Evolutionary conservation across 2,888 invertebrate genomes (phyloP).

Genomic region (Eupelmus urozonus): DNA sequence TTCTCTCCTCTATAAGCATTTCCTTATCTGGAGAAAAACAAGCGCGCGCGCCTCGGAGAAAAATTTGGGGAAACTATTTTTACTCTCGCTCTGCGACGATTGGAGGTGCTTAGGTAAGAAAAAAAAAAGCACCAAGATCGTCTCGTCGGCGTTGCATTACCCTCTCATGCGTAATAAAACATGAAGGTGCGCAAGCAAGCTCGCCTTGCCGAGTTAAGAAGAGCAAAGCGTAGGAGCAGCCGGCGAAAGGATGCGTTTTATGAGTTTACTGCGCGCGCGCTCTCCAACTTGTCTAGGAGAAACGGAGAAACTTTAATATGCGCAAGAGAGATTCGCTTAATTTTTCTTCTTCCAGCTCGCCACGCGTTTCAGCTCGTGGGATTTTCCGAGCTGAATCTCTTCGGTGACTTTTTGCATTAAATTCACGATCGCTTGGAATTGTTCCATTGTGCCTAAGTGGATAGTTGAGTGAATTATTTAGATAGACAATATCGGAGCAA

Average conservation of each 20-base stretch:
- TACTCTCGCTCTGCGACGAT: slow-evolving; percentile 9
- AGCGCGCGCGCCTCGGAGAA: too few species aligned
- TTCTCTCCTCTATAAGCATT: too few species aligned
- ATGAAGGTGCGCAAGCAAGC: slow-evolving; percentile 7
- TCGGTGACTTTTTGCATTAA: background rate
- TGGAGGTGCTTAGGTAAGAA: background rate
- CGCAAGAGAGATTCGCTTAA: slow-evolving; percentile 19
- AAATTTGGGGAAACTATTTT: too few species aligned
- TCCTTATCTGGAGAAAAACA: too few species aligned
- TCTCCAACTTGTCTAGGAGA: slow-evolving; percentile 25
- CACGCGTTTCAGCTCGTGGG: background rate
- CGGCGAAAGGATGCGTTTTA: slow-evolving; percentile 22
- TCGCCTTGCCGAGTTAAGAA: background rate
- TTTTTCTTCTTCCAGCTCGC: slow-evolving; percentile 20
- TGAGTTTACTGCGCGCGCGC: background rate
- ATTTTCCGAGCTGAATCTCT: slow-evolving; percentile 16
- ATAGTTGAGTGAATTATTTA: too few species aligned
- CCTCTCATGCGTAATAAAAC: slow-evolving; percentile 26
- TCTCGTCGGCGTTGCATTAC: slow-evolving; percentile 10
- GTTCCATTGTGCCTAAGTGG: background rate
- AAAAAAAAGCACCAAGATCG: background rate
- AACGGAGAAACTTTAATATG: slow-evolving; percentile 52
- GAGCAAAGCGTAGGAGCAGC: background rate
- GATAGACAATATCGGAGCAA: too few species aligned
- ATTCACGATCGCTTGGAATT: background rate